phyloP scores from a whole-genome alignment of 2,888 invertebrate genomes.

The Mythimna loreyi region DNA sequence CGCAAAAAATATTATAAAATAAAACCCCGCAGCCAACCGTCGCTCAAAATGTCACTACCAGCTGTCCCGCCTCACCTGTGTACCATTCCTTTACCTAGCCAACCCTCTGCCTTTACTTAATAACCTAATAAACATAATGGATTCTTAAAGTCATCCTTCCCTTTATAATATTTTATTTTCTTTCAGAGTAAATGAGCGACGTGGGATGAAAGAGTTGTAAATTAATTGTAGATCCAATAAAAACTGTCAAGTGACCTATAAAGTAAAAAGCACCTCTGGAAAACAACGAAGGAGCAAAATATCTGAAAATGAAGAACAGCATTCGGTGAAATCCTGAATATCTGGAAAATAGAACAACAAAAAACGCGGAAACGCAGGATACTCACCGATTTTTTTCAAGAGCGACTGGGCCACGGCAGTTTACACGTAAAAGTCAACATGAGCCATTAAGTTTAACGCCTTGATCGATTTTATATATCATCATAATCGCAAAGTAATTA shows the following conservation, averaged over 20 bases:
- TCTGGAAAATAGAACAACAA: constrained; percentile 39
- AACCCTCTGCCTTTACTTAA: constrained; percentile 60
- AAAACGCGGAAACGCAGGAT: constrained; percentile 51
- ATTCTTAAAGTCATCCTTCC: constrained; percentile 43
- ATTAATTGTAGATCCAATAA: constrained; percentile 17
- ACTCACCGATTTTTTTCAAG: constrained; percentile 78
- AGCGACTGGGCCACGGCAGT: constrained; percentile 71
- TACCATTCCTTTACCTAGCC: constrained; percentile 68
- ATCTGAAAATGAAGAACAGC: constrained; percentile 8
- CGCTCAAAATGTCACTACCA: constrained; percentile 85
- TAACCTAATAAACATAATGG: constrained; percentile 53
- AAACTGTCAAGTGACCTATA: neutral
- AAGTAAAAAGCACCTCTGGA: constrained; percentile 4
- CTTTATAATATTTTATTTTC: constrained; percentile 26
- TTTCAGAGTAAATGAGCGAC: constrained; percentile 10
- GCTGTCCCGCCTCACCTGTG: constrained; percentile 81
- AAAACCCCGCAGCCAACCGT: constrained; percentile 71
- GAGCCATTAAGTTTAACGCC: constrained; percentile 66
- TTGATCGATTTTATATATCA: constrained; percentile 14
- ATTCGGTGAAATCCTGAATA: constrained; percentile 20
- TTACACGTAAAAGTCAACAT: constrained; percentile 82
- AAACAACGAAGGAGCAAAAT: neutral
- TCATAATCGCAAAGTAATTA: constrained; percentile 21
- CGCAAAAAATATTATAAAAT: constrained; percentile 78
- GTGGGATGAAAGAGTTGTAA: constrained; percentile 24